Conservation (phyloP, 1,140 invertebrate species). For the Anoplolepis gracilipes region DNA sequence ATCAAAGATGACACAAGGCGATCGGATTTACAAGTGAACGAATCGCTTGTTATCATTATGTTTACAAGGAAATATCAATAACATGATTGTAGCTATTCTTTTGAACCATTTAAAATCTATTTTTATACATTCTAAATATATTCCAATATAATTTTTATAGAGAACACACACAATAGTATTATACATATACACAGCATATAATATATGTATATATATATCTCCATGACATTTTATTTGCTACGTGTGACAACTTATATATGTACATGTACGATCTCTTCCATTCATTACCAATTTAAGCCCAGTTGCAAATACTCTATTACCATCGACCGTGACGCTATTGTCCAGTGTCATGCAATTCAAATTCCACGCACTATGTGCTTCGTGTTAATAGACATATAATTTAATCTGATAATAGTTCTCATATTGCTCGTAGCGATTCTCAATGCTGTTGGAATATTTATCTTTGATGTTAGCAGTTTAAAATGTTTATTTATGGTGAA, state of each 20-base stretch:
- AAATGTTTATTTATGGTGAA: background rate
- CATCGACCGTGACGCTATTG: constrained; percentile 56
- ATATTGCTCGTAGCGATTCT: background rate
- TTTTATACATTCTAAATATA: background rate
- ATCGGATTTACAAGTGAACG: background rate
- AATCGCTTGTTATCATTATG: background rate
- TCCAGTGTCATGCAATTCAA: constrained; percentile 46
- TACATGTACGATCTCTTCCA: constrained; percentile 76
- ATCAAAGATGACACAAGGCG: background rate
- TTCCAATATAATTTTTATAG: constrained; percentile 4
- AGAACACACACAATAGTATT: background rate
- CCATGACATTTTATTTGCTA: constrained; percentile 81
- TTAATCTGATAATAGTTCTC: background rate
- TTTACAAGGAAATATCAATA: background rate
- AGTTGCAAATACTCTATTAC: constrained; percentile 62
- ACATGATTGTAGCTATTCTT: background rate
- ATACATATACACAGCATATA: constrained; percentile 69
- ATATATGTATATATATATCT: constrained; percentile 77
- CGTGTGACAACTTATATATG: constrained; percentile 67
- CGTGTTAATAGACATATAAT: constrained; percentile 55
- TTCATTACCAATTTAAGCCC: constrained; percentile 80
- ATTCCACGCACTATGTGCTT: constrained; percentile 46
- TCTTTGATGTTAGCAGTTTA: background rate
- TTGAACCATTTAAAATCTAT: background rate
- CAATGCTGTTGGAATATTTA: background rate